Conservation (phyloP, 2,113 vertebrate species). For the Trematomus loennbergii region DNA sequence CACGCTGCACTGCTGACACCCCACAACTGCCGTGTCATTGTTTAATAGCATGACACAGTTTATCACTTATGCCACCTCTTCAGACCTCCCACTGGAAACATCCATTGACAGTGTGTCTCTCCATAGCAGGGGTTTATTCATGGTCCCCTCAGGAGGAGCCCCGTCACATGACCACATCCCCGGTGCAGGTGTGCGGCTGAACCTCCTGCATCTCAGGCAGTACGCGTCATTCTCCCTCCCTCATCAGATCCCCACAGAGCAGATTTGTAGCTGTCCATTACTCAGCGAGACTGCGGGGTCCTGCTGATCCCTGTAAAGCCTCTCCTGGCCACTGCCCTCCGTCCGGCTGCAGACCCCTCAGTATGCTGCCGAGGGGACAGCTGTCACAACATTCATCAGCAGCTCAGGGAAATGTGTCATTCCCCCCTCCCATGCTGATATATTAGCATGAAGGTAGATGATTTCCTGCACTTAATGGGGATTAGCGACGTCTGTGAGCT, state of each 20-base stretch:
- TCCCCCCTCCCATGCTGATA: background rate
- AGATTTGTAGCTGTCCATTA: conserved; percentile 57
- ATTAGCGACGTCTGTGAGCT: background rate
- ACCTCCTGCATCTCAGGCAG: background rate
- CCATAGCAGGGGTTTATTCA: conserved; percentile 35
- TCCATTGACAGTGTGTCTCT: conserved; percentile 3
- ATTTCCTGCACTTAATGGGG: conserved; percentile 16
- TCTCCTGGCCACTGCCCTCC: conserved; percentile 9
- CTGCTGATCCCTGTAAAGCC: conserved; percentile 52
- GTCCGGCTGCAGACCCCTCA: conserved; percentile 2
- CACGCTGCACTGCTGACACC: conserved; percentile 10
- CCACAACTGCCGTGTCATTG: conserved; percentile 36
- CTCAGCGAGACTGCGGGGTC: conserved; percentile 9
- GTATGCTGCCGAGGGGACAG: conserved; percentile 26
- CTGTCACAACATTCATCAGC: conserved; percentile 66
- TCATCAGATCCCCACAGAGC: conserved; percentile 29
- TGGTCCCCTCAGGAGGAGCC: conserved; percentile 31
- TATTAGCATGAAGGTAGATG: conserved; percentile 27
- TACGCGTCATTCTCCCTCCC: conserved; percentile 23
- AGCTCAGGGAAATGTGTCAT: conserved; percentile 44
- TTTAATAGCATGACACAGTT: conserved; percentile 55
- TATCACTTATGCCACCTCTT: conserved; percentile 17
- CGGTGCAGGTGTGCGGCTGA: conserved; percentile 47
- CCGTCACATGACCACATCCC: conserved; percentile 24
- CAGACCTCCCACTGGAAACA: conserved; percentile 36